These are phyloP conservation scores for Pangasianodon hypophthalmus DNA, from an alignment of 2,113 vertebrate species.

Conservation along the genomic window DNA sequence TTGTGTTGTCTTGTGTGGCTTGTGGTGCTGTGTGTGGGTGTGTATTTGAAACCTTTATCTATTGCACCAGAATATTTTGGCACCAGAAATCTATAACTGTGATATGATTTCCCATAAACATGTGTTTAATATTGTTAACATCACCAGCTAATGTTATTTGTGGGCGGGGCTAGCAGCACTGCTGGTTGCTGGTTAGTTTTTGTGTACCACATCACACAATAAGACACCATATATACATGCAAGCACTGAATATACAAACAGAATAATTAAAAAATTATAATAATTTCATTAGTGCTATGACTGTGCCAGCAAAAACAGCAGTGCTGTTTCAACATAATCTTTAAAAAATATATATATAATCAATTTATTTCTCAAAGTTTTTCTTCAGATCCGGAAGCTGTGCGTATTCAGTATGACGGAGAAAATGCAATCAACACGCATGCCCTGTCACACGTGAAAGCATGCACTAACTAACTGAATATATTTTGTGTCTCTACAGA, in stretches of 20 bases:
- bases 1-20: neutral
- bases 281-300: neutral
- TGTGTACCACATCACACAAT: neutral
- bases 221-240: neutral
- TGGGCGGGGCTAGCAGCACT: neutral
- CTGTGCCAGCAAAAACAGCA: neutral
- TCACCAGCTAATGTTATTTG: neutral
- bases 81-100: neutral
- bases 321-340: neutral
- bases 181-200: neutral
- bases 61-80: neutral
- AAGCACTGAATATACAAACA: neutral
- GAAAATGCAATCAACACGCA: neutral
- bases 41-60: neutral
- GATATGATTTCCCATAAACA: neutral
- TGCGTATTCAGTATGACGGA: neutral
- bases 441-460: neutral
- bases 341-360: neutral
- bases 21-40: neutral
- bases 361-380: neutral
- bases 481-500: constrained; percentile 79
- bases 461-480: constrained; percentile 48
- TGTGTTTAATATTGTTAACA: neutral
- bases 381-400: neutral
- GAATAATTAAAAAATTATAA: neutral